A percentile compares a stretch with the other conserved stretches of the same genome.
These are phyloP conservation scores for Anoplophora glabripennis DNA, from an alignment of 1,140 invertebrate species.

Conservation along the genomic window DNA sequence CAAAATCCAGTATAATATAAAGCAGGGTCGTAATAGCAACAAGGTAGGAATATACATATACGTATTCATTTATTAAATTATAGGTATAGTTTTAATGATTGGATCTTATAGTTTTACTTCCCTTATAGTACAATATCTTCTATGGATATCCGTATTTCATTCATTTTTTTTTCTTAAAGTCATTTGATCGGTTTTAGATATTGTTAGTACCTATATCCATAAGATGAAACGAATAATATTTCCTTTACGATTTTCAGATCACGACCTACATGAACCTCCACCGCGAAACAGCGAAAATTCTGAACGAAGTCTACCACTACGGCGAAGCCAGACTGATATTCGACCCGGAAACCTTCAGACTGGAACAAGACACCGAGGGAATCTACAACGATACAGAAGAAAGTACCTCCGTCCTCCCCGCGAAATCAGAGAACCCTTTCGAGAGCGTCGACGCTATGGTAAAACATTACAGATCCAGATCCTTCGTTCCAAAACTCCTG, in stretches of 20 bases:
- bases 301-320: slow-evolving; percentile 55
- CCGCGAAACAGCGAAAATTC: slow-evolving; percentile 51
- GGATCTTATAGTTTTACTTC: no score
- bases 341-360: slow-evolving; percentile 55
- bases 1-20: slow-evolving; percentile 40
- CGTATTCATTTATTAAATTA: no score
- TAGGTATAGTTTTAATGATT: no score
- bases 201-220: no score
- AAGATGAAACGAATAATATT: no score
- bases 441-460: slow-evolving; percentile 50
- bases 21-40: background rate
- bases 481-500: slow-evolving; percentile 38
- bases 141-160: no score
- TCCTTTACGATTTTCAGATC: slow-evolving; percentile 16
- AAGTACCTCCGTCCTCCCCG: slow-evolving; percentile 46
- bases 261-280: slow-evolving; percentile 51
- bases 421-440: slow-evolving; percentile 48
- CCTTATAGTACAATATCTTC: no score
- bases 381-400: slow-evolving; percentile 53
- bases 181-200: no score
- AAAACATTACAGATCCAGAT: slow-evolving; percentile 52
- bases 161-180: no score
- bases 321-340: slow-evolving; percentile 53
- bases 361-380: slow-evolving; percentile 51
- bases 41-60: slow-evolving; percentile 10